These are phyloP conservation scores for Aquatica leii DNA, from an alignment of 2,888 invertebrate genomes.

Conservation along the genomic window DNA sequence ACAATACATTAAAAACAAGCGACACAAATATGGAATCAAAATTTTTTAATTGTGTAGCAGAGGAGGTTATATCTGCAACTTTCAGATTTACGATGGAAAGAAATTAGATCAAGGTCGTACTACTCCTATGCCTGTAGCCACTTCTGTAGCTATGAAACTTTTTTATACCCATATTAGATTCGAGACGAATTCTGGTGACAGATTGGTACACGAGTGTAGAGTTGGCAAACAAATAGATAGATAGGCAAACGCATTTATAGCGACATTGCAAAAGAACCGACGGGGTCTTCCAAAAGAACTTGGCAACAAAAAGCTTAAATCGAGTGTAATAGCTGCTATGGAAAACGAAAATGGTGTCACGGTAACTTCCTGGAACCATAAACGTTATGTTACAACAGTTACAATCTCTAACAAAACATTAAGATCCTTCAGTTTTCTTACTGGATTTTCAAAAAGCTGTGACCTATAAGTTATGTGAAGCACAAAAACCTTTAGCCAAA, in stretches of 20 bases:
- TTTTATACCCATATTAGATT: no score
- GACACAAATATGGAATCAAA: neutral
- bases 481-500: neutral
- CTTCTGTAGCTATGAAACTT: no score
- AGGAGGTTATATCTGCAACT: neutral
- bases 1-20: neutral
- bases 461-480: neutral
- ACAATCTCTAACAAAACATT: neutral
- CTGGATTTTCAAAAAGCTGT: neutral
- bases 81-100: neutral
- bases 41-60: neutral
- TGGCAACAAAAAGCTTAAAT: no score
- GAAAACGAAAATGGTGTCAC: neutral
- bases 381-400: neutral
- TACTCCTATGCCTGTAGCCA: neutral
- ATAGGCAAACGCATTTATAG: neutral
- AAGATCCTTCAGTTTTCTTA: neutral
- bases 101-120: neutral
- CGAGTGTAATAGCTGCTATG: no score
- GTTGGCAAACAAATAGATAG: neutral
- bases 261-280: neutral
- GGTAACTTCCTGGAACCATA: neutral
- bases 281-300: neutral
- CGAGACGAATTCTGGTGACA: neutral
- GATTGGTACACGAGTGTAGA: neutral